Evolutionary conservation across 2,113 vertebrate species (phyloP).

Genomic region (Chamaea fasciata): DNA sequence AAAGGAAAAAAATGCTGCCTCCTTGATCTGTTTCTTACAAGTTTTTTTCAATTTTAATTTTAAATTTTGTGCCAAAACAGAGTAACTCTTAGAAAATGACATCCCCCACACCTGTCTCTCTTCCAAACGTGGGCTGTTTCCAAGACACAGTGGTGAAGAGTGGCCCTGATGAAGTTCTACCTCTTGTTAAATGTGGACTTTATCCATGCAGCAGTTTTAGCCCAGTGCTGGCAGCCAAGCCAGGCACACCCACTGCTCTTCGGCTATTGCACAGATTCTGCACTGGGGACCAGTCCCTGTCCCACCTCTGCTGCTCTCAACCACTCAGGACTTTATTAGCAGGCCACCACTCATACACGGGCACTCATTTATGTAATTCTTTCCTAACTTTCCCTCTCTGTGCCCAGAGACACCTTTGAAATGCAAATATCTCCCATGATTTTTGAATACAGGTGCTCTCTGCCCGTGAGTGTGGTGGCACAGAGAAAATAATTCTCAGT

Average conservation of each 20-base stretch:
- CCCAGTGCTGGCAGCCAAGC: not conserved
- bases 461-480: rapidly evolving
- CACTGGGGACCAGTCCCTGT: not conserved
- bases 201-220: not conserved
- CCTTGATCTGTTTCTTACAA: not conserved
- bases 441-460: not conserved
- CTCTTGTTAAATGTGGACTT: not conserved
- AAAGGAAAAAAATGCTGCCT: not conserved
- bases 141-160: not conserved
- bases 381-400: not conserved
- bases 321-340: not conserved
- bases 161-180: not conserved
- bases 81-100: not conserved
- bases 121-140: not conserved
- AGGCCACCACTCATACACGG: not conserved
- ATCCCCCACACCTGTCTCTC: not conserved
- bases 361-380: not conserved
- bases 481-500: not conserved
- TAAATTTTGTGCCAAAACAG: not conserved
- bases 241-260: rapidly evolving
- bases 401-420: not conserved
- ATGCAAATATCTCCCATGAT: not conserved
- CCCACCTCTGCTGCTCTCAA: not conserved
- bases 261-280: not conserved
- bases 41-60: not conserved